Percentiles rank a stretch among this genome's conserved stretches.
Conservation (phyloP, 2,888 invertebrate species). For the Yponomeuta cagnagella region DNA sequence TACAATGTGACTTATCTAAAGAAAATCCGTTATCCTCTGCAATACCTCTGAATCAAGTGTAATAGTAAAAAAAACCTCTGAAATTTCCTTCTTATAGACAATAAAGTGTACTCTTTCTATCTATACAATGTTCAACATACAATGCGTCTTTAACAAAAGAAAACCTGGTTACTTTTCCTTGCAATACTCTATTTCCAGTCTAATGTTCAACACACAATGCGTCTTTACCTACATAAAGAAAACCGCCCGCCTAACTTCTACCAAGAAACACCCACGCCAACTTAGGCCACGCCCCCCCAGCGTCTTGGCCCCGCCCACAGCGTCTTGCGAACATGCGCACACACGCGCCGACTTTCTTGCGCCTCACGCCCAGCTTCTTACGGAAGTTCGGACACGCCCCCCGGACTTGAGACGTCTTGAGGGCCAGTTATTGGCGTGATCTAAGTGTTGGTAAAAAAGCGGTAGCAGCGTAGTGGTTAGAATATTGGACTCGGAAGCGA, state of each 20-base stretch:
- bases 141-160: too few species aligned
- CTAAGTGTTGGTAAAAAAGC: neutral
- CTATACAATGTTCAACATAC: too few species aligned
- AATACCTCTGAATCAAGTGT: too few species aligned
- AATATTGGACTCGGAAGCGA: too few species aligned
- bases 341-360: constrained; percentile 29
- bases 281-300: constrained; percentile 49
- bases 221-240: neutral
- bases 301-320: constrained; percentile 38
- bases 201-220: neutral
- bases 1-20: too few species aligned
- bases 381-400: constrained; percentile 6
- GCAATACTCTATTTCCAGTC: too few species aligned
- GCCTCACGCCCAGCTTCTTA: constrained; percentile 42
- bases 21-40: too few species aligned
- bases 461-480: neutral
- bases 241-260: neutral
- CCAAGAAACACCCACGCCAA: neutral
- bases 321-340: constrained; percentile 40
- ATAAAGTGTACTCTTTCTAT: too few species aligned
- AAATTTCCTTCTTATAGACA: too few species aligned
- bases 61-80: too few species aligned
- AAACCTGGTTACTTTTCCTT: too few species aligned
- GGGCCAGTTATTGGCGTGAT: neutral
- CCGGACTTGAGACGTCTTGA: neutral